These are phyloP conservation scores for Acropora tenuis DNA, from an alignment of 64 coral and sea anemone genomes.

Conservation along the genomic window DNA sequence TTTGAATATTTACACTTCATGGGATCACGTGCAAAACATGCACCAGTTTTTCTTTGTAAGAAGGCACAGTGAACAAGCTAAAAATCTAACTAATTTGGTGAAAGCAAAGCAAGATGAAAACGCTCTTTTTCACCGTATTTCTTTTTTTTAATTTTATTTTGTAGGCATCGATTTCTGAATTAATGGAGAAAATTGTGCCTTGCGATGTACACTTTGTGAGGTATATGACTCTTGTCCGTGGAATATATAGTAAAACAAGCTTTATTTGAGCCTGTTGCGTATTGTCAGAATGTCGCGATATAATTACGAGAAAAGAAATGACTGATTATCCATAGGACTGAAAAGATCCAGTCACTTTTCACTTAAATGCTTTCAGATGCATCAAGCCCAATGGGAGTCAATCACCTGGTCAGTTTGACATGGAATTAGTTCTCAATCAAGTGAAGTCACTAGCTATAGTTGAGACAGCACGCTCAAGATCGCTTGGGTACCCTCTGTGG, in stretches of 20 bases:
- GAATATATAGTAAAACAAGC: too few species aligned
- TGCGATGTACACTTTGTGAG: slow-evolving; percentile 58
- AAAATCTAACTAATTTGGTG: too few species aligned
- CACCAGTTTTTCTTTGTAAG: too few species aligned
- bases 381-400: slow-evolving; percentile 42
- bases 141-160: neutral
- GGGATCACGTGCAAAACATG: too few species aligned
- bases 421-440: slow-evolving; percentile 35
- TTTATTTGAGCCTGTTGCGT: too few species aligned
- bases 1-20: too few species aligned
- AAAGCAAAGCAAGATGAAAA: too few species aligned
- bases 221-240: neutral
- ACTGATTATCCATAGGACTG: too few species aligned
- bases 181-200: slow-evolving; percentile 54
- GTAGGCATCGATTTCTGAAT: slow-evolving; percentile 46
- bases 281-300: too few species aligned
- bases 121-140: too few species aligned
- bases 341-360: neutral
- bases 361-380: neutral
- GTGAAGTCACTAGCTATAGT: slow-evolving; percentile 40
- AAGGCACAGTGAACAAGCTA: too few species aligned
- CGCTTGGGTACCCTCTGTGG: slow-evolving; percentile 50
- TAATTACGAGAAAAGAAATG: too few species aligned
- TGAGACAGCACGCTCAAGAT: slow-evolving; percentile 26
- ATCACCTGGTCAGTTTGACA: slow-evolving; percentile 20